Base-by-base conservation (phyloP, 2,888 invertebrate species). In the Rosalia funebris region DNA sequence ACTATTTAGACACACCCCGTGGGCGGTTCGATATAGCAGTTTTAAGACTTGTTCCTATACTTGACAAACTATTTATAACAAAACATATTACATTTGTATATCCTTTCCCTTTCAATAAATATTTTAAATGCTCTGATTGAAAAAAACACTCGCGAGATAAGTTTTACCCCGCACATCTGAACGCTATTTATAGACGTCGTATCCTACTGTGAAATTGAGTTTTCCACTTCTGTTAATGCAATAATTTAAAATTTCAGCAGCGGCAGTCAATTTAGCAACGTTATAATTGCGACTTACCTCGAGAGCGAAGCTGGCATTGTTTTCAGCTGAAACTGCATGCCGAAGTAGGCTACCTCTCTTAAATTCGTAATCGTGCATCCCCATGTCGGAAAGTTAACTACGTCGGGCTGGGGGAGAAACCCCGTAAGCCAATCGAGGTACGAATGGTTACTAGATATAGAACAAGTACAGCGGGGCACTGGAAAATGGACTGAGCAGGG, bases 221-320 rank as follows among this genome's bases (percentile, higher is more conserved):
- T 47, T 47, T 47, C 39, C 50, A 39, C 50, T 39, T 25, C 39
- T 39, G 14, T 39, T 39, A 50, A 39, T 39, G 37, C 50, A 50
- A 39, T 48, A 48, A 48, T 9, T 20, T 36, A 50, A 50, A 25
- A 39, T 50, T 50, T 20, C 39, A 19, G 10, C 10, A 39, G n/a
- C 12, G 50, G 50, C 39, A 50, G 39, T 50, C 50, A 50, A 50
- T 50, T 50, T 39, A 25, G 50, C 25, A 12, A 41, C 25, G 20
- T 15, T 39, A 50, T 50, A 39, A 50, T 50, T 39, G 50, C 50
- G 20, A 20, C 50, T 36, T 25, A 50, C 50, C 50, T 50, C 50
- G 4, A 12, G 14, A 25, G 7, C 31, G 39, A 4, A 19, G 34
- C 20, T 9, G 20, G 39, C 39, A 37, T 50, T 50, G 50, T 50